Base-by-base conservation (phyloP, 1,140 invertebrate species). In the Listronotus bonariensis region DNA sequence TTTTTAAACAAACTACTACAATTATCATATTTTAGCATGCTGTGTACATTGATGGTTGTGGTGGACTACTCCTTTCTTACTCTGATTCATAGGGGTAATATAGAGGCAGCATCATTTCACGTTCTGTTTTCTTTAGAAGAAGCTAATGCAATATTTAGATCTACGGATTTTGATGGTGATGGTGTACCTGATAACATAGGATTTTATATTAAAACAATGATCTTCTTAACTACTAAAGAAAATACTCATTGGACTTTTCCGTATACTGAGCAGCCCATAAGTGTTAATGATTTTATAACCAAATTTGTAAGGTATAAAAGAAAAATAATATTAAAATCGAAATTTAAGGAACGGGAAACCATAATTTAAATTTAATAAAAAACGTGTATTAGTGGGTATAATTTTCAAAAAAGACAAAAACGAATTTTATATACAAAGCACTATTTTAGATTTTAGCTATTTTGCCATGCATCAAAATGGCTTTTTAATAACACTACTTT, bases 141-240 rank as follows among this genome's bases (percentile, higher is more conserved):
- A 36, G 70, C 65, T 0, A 69, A 71, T 52, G 57, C 67, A n/a
- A 56, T 71, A 42, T 71, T 71, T 45, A 65, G 70, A 46, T 54
- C 52, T 12, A 68, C 70, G 2, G 72, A 74, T 62, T 74, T 74
- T 59, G 72, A 74, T 55, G 55, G 56, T 14, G 68, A 74, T 55
- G 63, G 68, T 6, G 43, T 40, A 32, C 72, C 72, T 0, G 72
- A 74, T 46, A 72, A 74, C 43, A 68, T 74, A 10, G 70, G 70
- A 38, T 67, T 74, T 36, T 58, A 55, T 20, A 62, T 72, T 6
- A 70, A 72, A 43, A 67, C 67, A 46, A 46, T 67, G 1, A 48
- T 58, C 17, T 32, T 71, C 5, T 12, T 64, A 1, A 10, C 52
- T 46, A 57, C 9, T 43, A 32, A 14, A 9, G 51, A 64, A 26